Evolutionary conservation across 2,797 vertebrate genomes (phyloP).

Genomic region (Taeniopygia guttata): DNA sequence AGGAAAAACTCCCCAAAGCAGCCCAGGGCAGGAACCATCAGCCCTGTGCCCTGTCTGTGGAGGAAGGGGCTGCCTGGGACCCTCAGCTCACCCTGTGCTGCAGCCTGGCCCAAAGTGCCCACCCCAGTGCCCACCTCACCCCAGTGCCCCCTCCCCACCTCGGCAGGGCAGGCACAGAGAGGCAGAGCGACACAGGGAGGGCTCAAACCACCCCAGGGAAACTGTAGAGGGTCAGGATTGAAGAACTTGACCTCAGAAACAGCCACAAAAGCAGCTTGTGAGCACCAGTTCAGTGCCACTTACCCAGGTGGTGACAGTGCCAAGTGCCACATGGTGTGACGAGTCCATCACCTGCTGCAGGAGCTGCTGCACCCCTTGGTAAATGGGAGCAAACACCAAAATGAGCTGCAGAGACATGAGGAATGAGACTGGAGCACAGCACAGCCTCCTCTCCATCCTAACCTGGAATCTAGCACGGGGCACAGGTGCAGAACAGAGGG

Average conservation of each 20-base stretch:
- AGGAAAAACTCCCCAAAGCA: neutral
- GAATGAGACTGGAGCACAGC: fast-evolving
- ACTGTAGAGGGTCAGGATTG: fast-evolving
- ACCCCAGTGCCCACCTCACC: neutral
- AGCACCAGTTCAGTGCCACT: neutral
- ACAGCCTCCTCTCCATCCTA: fast-evolving
- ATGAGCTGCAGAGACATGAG: neutral
- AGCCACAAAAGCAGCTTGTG: neutral
- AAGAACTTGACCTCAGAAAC: neutral
- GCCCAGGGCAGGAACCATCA: fast-evolving
- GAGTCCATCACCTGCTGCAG: neutral
- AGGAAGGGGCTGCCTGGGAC: neutral
- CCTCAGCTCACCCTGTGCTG: neutral
- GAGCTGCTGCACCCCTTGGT: neutral
- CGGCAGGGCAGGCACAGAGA: fast-evolving
- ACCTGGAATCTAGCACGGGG: fast-evolving
- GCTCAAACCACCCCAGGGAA: neutral
- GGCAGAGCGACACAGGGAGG: neutral
- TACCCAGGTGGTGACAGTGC: neutral
- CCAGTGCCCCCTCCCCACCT: neutral
- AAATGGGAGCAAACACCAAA: neutral
- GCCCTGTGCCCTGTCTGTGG: no score
- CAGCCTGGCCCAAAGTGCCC: neutral
- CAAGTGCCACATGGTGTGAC: neutral
- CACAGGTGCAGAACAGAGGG: neutral